These are phyloP conservation scores for Trypoxylus dichotomus DNA, from an alignment of 1,140 invertebrate species.

Conservation along the genomic window DNA sequence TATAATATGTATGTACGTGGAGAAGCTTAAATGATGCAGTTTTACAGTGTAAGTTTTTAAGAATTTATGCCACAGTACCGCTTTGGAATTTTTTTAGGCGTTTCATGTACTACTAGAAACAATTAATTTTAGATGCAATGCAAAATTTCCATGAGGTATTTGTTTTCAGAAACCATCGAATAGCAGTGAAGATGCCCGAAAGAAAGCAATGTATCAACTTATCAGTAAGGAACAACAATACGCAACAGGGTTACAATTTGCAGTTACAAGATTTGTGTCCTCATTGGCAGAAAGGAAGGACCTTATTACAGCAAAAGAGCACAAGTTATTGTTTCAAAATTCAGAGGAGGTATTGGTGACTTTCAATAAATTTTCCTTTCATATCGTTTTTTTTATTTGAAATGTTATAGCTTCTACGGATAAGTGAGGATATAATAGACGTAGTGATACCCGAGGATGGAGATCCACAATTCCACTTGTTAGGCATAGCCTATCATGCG, in stretches of 20 bases:
- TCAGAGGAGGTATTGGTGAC: constrained; percentile 67
- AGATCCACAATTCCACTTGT: constrained; percentile 65
- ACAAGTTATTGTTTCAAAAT: constrained; percentile 79
- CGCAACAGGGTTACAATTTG: constrained; percentile 71
- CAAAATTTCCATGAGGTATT: background rate
- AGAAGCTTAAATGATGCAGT: no score
- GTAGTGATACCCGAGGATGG: constrained; percentile 72
- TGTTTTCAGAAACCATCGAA: constrained; percentile 42
- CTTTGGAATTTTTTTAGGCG: no score
- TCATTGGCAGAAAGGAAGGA: constrained; percentile 73
- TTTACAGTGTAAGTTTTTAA: no score
- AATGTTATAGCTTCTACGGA: constrained; percentile 63
- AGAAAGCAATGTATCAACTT: constrained; percentile 62
- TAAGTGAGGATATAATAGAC: constrained; percentile 79
- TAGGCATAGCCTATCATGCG: constrained; percentile 70
- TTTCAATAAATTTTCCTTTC: background rate
- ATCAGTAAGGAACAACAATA: constrained; percentile 72
- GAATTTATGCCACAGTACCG: no score
- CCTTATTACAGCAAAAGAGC: constrained; percentile 71
- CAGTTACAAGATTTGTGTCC: constrained; percentile 71
- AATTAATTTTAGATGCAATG: background rate
- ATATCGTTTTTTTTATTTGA: background rate
- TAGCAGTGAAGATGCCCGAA: constrained; percentile 56
- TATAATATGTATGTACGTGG: no score
- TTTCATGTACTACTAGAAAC: no score